Base-by-base conservation (phyloP, 2,113 vertebrate genomes). In the Colinus virginianus region DNA sequence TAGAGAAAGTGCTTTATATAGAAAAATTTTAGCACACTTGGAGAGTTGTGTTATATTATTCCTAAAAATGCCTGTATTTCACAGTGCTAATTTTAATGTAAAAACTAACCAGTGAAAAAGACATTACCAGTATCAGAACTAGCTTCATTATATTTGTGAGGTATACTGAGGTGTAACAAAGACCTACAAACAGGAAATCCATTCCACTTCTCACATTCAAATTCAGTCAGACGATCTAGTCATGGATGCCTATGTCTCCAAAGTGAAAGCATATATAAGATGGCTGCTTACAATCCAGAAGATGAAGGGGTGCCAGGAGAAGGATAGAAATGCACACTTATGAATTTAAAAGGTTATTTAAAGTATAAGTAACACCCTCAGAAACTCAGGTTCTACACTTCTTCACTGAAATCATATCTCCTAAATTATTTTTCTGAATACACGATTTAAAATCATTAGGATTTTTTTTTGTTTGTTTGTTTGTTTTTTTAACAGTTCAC, bases 81-180 rank as follows among this genome's bases (percentile, higher is more conserved):
- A 62, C 51, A 2, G 30, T 40, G 3, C 11, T 68, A 66, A 66
- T 80, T 87, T 58, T 67, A 68, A 84, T 28, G 70, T 49, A n/a
- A 1, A 2, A 51, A 68, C 11, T n/a, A 21, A 87, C 45, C 40
- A 40, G 0, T 56, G 36, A 13, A 28, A 34, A 66, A 49, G 49
- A 43, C 6, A 21, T 51, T 46, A 74, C 14, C 32, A 48, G 23
- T 45, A 45, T 45, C n/a, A 77, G 36, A 63, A 53, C 30, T 48
- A 62, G 38, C 9, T 18, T 12, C 21, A 3, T 25, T 74, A 11
- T 36, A 28, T 59, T 78, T 88, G 30, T 3, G 1, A 82, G 20
- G 30, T n/a, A 12, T 38, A 51, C 20, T 63, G 64, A 83, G 32
- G 5, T 62, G 28, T 85, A 17, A 61, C 13, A 84, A 84, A 78